Evolutionary conservation across 2,888 invertebrate species (phyloP), one percentile per base, ranked within the genome.

Genomic region (Volucella inflata): DNA sequence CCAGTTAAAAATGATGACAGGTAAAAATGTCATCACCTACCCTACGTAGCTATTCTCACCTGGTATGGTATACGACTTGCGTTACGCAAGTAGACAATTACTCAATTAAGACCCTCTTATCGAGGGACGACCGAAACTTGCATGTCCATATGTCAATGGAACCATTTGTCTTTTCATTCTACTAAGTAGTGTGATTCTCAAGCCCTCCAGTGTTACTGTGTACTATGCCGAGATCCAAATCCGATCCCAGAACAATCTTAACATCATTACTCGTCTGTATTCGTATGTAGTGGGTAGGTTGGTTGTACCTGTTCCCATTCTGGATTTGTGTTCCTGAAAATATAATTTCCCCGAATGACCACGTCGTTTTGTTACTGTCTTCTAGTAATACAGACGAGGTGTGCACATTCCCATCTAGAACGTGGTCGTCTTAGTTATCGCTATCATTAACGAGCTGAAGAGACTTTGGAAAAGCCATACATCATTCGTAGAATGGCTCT

Each of bases 331-430:
- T 76, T 67, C 67, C 59, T 60, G 48, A 65, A 76, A 62, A 51
- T 12, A 59, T 51, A 42, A 60, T 51, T 76, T 76, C 60, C 67
- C 51, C 60, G 44, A 76, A 60, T 67, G 76, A 44, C 50, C 59
- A 48, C 9, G 46, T 64, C n/a, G 21, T 42, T 30, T 55, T 14
- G 48, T 48, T 48, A 14, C 6, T 48, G 12, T 16, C 48, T 48
- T 16, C 48, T 48, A 6, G 30, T 30, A 30, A 2, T 30, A 30
- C 30, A 30, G 30, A 21, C 6, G 6, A 30, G 30, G 30, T 30
- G 30, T 30, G 30, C 30, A 30, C 30, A 30, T 30, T 30, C 30
- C 6, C 30, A 30, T 30, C 30, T 30, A 30, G 30, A 30, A 30
- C 30, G 30, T 30, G 30, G 30, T 6, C 30, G 30, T 50, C 16